phyloP scores from a whole-genome alignment of 2,888 invertebrate genomes.

The Coecobrya sp. region DNA sequence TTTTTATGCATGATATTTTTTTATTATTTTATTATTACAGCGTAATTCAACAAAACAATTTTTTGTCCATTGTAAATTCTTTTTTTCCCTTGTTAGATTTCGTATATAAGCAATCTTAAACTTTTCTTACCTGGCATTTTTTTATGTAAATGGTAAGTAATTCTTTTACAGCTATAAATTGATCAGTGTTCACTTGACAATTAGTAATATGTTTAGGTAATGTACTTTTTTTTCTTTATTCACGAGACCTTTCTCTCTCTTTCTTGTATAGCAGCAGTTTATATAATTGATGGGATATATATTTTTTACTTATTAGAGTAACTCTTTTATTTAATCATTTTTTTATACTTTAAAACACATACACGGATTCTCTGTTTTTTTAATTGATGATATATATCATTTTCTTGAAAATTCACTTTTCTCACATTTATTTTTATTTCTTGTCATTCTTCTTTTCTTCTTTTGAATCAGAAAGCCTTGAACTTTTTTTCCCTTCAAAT shows the following conservation, averaged over 20 bases:
- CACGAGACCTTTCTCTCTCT: background rate
- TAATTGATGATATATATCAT: background rate
- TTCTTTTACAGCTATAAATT: background rate
- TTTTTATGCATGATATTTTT: conserved; percentile 33
- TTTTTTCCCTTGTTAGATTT: background rate
- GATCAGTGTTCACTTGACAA: background rate
- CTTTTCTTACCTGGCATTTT: conserved; percentile 3
- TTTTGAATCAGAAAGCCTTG: background rate
- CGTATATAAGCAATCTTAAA: conserved; percentile 35
- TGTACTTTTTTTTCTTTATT: no score
- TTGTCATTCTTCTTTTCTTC: no score
- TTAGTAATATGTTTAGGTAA: no score
- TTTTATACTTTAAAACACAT: no score
- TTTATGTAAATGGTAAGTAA: no score
- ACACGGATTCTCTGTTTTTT: background rate
- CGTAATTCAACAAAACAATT: conserved; percentile 69
- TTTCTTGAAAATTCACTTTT: background rate
- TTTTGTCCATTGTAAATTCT: background rate
- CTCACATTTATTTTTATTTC: background rate
- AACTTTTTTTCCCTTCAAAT: no score
- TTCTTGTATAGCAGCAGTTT: background rate
- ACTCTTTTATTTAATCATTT: background rate
- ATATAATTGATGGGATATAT: background rate
- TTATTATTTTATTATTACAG: conserved; percentile 50
- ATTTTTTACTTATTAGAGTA: background rate